Conservation (phyloP, 2,888 invertebrate species). For the Campopleginae sp. region DNA sequence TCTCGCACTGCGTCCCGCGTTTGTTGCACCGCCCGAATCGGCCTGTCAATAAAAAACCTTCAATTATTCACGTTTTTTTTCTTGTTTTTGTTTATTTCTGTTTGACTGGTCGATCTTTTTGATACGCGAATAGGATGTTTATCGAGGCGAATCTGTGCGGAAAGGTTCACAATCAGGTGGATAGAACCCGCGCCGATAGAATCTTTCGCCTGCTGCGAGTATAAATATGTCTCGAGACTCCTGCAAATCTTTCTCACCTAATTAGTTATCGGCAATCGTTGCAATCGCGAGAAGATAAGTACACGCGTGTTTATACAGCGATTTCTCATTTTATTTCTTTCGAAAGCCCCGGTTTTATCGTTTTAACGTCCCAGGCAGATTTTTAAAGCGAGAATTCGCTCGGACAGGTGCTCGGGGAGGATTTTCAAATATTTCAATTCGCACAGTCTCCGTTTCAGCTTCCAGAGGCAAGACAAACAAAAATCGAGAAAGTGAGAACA, state of each 20-base stretch:
- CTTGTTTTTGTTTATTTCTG: not conserved
- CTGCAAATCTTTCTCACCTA: constrained; percentile 43
- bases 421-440: constrained; percentile 29
- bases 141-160: not conserved
- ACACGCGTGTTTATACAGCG: not conserved
- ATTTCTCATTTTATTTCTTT: constrained; percentile 16
- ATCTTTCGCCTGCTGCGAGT: constrained; percentile 40
- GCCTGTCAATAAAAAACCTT: not conserved
- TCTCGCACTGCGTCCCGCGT: not conserved
- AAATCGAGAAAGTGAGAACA: not conserved
- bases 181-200: constrained; percentile 48
- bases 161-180: constrained; percentile 34
- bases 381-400: constrained; percentile 76
- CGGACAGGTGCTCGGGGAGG: constrained; percentile 13
- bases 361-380: constrained; percentile 74
- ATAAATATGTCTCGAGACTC: constrained; percentile 10
- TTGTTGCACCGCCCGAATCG: constrained; percentile 34
- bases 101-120: constrained; percentile 19
- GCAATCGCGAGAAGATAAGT: not conserved
- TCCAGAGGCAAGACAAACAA: constrained; percentile 21
- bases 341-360: constrained; percentile 73
- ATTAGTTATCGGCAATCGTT: constrained; percentile 47
- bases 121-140: constrained; percentile 34
- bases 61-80: constrained; percentile 1
- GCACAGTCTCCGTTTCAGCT: constrained; percentile 26